These are phyloP conservation scores for Morelia viridis DNA, from an alignment of 2,797 vertebrate species.

Conservation along the genomic window DNA sequence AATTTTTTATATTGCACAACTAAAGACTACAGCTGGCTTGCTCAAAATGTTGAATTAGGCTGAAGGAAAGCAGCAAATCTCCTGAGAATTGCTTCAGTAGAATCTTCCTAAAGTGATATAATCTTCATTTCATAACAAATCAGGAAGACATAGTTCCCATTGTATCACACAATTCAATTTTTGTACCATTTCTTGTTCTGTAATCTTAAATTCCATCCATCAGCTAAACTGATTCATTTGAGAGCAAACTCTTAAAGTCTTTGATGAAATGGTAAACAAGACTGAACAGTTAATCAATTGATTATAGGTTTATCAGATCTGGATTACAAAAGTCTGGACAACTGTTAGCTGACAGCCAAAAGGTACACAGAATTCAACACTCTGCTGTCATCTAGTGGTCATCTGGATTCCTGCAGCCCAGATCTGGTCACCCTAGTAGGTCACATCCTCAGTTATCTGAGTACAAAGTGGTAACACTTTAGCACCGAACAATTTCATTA, in stretches of 20 bases:
- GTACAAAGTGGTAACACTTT: neutral
- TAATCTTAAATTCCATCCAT: neutral
- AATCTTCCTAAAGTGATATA: neutral
- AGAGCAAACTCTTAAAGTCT: neutral
- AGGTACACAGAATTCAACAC: neutral
- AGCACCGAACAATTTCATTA: neutral
- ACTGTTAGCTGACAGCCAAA: neutral
- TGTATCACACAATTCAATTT: neutral
- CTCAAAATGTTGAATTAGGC: neutral
- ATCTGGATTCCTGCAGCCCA: neutral
- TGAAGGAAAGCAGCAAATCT: neutral
- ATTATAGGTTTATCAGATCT: neutral
- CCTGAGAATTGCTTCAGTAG: neutral
- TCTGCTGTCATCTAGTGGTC: neutral
- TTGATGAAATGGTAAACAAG: neutral
- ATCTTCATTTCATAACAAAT: neutral
- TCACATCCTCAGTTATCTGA: neutral
- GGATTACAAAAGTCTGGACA: neutral
- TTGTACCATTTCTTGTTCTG: neutral
- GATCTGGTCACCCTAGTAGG: neutral
- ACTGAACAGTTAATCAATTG: neutral
- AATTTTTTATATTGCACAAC: neutral
- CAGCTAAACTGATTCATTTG: neutral
- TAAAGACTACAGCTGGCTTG: neutral
- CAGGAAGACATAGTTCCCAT: neutral